Evolutionary conservation across 2,113 vertebrate genomes (phyloP).

Genomic region (Mixornis gularis): DNA sequence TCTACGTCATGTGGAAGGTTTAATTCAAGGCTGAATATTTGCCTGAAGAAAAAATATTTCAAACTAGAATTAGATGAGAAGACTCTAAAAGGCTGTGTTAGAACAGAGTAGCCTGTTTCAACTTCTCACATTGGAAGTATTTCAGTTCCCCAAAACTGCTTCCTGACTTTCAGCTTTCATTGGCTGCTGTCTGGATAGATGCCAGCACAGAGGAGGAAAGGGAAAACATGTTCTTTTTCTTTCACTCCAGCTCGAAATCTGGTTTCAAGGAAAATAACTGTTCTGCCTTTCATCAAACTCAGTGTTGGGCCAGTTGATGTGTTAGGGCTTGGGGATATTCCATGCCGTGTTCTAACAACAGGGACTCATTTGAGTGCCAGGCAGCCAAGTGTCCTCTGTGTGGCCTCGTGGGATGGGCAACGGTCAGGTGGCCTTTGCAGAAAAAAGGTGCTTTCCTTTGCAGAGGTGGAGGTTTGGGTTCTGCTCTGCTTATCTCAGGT

Average conservation of each 20-base stretch:
- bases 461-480: background rate
- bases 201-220: background rate
- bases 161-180: background rate
- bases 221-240: background rate
- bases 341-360: background rate
- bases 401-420: accelerated
- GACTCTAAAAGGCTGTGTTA: background rate
- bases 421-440: background rate
- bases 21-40: background rate
- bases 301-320: background rate
- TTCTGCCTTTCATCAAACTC: background rate
- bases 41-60: background rate
- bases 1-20: background rate
- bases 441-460: background rate
- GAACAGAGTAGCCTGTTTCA: background rate
- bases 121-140: background rate
- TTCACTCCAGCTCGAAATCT: background rate
- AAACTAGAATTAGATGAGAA: background rate
- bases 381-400: background rate
- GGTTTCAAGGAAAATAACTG: background rate
- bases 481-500: background rate
- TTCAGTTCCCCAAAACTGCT: background rate
- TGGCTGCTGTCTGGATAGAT: background rate
- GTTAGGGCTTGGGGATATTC: background rate
- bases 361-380: background rate